Evolutionary conservation across 1,140 invertebrate genomes (phyloP).

Genomic region (Penaeus vannamei): DNA sequence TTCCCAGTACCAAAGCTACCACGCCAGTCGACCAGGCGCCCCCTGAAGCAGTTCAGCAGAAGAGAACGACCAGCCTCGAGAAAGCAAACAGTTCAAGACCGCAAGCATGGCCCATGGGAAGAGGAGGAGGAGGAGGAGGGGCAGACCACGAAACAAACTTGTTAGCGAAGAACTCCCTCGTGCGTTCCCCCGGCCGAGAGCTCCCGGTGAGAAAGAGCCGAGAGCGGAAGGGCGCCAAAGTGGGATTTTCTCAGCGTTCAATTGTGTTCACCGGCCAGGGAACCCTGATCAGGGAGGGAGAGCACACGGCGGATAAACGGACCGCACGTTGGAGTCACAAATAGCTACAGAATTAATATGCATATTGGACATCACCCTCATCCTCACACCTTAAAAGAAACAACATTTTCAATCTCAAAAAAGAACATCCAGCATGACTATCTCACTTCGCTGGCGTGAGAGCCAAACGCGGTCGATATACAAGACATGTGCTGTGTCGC

Average conservation of each 20-base stretch:
- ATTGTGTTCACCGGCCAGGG: slow-evolving; percentile 50
- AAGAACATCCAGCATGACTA: neutral
- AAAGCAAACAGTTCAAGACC: too few relatives aligned
- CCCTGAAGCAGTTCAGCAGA: too few relatives aligned
- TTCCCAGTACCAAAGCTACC: neutral
- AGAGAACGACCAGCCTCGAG: too few relatives aligned
- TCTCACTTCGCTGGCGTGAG: too few relatives aligned
- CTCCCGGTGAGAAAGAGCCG: slow-evolving; percentile 47
- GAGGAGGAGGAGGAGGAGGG: too few relatives aligned
- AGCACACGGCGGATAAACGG: slow-evolving; percentile 1
- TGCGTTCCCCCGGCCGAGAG: neutral
- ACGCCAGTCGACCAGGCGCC: neutral
- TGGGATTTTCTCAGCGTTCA: slow-evolving; percentile 58
- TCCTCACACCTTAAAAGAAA: neutral
- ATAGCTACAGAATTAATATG: too few relatives aligned
- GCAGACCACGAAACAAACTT: too few relatives aligned
- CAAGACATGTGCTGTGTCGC: neutral
- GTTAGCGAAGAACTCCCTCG: too few relatives aligned
- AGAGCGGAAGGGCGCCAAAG: slow-evolving; percentile 38
- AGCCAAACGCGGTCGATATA: neutral
- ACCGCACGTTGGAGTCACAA: neutral
- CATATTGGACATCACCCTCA: neutral
- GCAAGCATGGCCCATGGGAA: too few relatives aligned
- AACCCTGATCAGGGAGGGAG: slow-evolving; percentile 44
- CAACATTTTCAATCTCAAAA: neutral